Evolutionary conservation across 2,797 vertebrate genomes (phyloP).

Genomic region (Phataginus tetradactyla): DNA sequence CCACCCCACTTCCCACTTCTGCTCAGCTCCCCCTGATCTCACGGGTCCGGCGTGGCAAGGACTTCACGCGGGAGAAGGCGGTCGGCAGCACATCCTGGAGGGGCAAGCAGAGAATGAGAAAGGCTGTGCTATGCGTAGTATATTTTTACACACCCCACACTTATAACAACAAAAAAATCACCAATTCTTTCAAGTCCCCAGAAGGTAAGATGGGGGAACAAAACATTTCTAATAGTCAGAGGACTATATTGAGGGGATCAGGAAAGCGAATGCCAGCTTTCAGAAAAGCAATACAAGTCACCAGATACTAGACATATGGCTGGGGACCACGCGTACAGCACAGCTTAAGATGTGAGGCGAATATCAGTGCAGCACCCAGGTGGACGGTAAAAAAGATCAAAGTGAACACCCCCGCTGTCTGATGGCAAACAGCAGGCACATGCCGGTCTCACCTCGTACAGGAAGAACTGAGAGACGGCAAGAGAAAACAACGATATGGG

Average conservation of each 20-base stretch:
- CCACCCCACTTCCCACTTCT: background rate
- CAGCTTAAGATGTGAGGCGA: background rate
- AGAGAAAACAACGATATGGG: background rate
- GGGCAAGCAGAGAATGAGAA: background rate
- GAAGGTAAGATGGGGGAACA: background rate
- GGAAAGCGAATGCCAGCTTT: background rate
- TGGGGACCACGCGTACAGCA: background rate
- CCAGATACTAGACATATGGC: background rate
- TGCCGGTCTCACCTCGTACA: background rate
- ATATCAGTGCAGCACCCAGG: background rate
- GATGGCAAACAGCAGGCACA: background rate
- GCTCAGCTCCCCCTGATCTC: background rate
- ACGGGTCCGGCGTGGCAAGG: background rate
- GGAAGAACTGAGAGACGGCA: background rate
- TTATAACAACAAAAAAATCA: background rate
- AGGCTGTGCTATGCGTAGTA: accelerated
- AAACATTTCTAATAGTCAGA: background rate
- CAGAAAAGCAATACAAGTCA: background rate
- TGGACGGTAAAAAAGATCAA: background rate
- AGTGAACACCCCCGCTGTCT: accelerated
- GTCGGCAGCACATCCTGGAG: accelerated
- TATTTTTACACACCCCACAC: background rate
- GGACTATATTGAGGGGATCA: background rate
- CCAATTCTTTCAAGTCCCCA: background rate
- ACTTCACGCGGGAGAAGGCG: accelerated